Conservation (phyloP, 2,888 invertebrate genomes). For the Aricia artaxerxes region DNA sequence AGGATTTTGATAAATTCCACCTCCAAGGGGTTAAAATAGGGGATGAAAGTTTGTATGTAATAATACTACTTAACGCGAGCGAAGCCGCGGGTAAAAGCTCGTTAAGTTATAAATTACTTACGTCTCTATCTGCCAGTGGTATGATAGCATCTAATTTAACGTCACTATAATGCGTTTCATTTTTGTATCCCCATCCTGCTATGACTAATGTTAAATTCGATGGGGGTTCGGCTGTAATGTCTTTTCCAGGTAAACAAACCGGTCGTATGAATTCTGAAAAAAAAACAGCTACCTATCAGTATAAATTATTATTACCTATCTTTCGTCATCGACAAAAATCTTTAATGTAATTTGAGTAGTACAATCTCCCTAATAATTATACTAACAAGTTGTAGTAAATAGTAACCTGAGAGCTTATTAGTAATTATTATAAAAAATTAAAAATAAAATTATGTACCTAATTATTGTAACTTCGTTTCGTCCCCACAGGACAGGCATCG, state of each 20-base stretch:
- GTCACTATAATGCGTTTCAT: constrained; percentile 50
- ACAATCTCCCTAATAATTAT: neutral
- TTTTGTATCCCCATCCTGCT: constrained; percentile 79
- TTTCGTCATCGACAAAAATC: neutral
- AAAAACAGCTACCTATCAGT: neutral
- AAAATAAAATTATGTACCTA: no score
- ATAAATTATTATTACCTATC: neutral
- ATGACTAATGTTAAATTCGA: constrained; percentile 47
- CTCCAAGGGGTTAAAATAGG: no score
- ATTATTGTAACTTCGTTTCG: no score
- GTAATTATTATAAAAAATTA: no score
- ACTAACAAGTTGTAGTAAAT: neutral
- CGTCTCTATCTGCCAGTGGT: constrained; percentile 46
- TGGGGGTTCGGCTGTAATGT: constrained; percentile 46
- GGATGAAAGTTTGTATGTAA: no score
- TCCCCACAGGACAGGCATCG: no score
- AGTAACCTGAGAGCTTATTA: no score
- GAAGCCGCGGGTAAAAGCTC: no score
- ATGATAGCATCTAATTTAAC: constrained; percentile 53
- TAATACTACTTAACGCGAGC: no score
- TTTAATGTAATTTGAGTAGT: neutral
- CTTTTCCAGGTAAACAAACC: constrained; percentile 58
- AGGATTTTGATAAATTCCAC: no score
- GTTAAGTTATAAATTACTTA: constrained; percentile 37
- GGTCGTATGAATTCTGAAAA: constrained; percentile 67